A percentile compares a stretch with the other conserved stretches of the same genome.
Evolutionary conservation across 2,888 invertebrate species (phyloP).

Genomic region (Metacarcinus magister): DNA sequence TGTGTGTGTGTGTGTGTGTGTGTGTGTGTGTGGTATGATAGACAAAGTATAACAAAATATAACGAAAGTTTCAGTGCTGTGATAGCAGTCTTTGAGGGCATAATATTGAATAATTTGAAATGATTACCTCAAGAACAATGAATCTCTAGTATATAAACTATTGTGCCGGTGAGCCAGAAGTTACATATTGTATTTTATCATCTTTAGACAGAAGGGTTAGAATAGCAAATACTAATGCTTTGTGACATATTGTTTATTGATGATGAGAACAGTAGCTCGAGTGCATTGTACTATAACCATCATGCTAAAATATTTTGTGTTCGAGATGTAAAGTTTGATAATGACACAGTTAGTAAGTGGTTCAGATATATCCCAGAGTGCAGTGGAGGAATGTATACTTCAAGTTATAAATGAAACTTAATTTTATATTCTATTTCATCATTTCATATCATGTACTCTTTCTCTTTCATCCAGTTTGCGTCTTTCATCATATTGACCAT

Average conservation of each 20-base stretch:
- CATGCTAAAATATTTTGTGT: background rate
- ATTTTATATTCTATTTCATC: background rate
- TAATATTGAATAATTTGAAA: background rate
- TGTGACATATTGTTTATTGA: background rate
- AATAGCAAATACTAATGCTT: background rate
- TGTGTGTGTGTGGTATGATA: background rate
- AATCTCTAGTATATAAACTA: background rate
- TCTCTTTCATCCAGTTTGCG: background rate
- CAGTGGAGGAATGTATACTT: background rate
- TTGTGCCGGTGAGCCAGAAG: background rate
- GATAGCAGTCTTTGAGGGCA: conserved; percentile 29
- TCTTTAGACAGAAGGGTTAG: background rate
- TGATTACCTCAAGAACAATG: background rate
- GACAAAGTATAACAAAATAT: background rate
- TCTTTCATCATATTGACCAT: background rate
- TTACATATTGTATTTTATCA: background rate
- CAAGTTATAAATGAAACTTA: background rate
- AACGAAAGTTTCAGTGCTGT: conserved; percentile 19
- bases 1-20: background rate
- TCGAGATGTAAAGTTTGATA: background rate
- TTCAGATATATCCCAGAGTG: background rate
- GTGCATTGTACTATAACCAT: background rate
- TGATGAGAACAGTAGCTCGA: background rate
- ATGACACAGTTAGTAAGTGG: background rate
- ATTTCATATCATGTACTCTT: background rate